These are phyloP conservation scores for Scleropages formosus DNA, from an alignment of 2,797 vertebrate species.

Conservation along the genomic window DNA sequence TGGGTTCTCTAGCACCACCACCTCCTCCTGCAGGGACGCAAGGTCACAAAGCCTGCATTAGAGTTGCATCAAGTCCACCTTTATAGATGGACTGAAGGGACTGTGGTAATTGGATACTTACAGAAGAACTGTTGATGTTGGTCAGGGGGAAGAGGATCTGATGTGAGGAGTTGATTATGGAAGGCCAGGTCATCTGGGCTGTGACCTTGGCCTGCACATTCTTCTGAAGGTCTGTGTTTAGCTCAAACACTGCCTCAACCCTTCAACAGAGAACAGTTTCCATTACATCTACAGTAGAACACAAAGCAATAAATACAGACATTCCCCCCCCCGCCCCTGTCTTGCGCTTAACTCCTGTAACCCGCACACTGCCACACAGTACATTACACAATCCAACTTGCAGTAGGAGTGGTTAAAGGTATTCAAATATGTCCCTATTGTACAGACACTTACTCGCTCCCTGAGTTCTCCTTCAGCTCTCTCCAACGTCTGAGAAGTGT, in stretches of 20 bases:
- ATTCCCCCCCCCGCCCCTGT: no score
- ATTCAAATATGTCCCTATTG: not conserved
- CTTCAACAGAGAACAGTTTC: conserved; percentile 53
- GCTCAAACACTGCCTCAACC: conserved; percentile 85
- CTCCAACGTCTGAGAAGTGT: conserved; percentile 86
- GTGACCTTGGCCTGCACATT: conserved; percentile 84
- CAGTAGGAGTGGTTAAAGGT: no score
- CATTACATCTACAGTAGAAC: no score
- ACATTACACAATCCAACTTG: no score
- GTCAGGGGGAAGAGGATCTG: conserved; percentile 88
- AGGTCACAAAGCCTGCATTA: no score
- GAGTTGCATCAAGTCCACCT: no score
- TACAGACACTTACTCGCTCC: conserved; percentile 72
- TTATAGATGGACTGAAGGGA: no score
- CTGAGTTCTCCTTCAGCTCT: conserved; percentile 79
- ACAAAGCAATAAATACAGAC: no score
- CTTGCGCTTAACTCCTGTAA: no score
- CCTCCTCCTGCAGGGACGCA: conserved; percentile 76
- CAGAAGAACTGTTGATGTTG: conserved; percentile 91
- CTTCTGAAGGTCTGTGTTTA: conserved; percentile 95
- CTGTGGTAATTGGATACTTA: conserved; percentile 68
- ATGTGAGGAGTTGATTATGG: conserved; percentile 79
- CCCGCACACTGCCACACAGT: no score
- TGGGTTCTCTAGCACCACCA: conserved; percentile 90
- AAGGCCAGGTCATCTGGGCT: conserved; percentile 89